These are phyloP conservation scores for Proales similis DNA, from an alignment of 1,140 invertebrate genomes.

Conservation along the genomic window DNA sequence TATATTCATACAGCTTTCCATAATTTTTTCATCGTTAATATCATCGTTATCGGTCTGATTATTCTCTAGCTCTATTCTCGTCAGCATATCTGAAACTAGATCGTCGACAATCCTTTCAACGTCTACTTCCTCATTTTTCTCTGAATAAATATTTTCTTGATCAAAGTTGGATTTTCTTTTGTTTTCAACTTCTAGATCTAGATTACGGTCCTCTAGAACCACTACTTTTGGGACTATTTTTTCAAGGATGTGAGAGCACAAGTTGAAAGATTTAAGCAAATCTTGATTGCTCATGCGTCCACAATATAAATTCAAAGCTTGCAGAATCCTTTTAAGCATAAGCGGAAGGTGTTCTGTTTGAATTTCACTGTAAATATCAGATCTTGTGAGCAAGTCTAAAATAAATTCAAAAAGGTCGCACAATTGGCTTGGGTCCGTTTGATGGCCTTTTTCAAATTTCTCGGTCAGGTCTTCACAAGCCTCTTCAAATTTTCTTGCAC, in stretches of 20 bases:
- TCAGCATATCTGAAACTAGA: neutral
- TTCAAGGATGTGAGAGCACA: constrained; percentile 68
- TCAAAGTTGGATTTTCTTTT: neutral
- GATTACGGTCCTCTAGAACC: neutral
- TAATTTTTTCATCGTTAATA: neutral
- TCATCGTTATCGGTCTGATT: neutral
- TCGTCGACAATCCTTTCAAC: constrained; percentile 7
- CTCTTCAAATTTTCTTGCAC: constrained; percentile 63
- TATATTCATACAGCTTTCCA: constrained; percentile 3
- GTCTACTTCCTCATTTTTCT: neutral
- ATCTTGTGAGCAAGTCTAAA: constrained; percentile 66
- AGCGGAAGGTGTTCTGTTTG: constrained; percentile 70
- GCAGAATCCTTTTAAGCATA: constrained; percentile 61
- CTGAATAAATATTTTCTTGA: neutral
- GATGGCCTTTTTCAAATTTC: neutral
- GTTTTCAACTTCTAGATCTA: neutral
- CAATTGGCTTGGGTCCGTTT: constrained; percentile 52
- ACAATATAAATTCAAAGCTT: constrained; percentile 59
- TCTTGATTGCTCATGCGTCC: constrained; percentile 60
- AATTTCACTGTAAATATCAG: constrained; percentile 69
- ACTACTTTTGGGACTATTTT: constrained; percentile 55
- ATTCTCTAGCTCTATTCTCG: neutral
- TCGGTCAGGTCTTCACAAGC: constrained; percentile 53
- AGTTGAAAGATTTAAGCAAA: constrained; percentile 60
- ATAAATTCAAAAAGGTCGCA: constrained; percentile 70